Evolutionary conservation across 1,140 invertebrate genomes (phyloP).

Genomic region (Lepidurus apus): DNA sequence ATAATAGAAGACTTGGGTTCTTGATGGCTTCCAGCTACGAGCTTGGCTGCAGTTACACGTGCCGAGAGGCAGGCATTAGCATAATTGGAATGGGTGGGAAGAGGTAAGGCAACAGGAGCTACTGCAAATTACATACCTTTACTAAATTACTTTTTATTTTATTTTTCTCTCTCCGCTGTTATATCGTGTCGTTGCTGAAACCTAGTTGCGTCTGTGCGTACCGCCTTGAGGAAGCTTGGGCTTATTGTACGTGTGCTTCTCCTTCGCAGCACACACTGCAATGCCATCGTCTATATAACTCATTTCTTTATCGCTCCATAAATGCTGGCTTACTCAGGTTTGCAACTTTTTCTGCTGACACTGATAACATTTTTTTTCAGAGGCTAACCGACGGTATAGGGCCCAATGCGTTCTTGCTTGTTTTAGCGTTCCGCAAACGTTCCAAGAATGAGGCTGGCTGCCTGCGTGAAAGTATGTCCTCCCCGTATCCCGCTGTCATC

Average conservation of each 20-base stretch:
- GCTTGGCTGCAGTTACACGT: conserved; percentile 20
- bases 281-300: background rate
- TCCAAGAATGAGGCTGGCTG: background rate
- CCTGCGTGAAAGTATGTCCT: background rate
- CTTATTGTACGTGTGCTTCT: background rate
- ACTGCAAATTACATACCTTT: conserved; percentile 22
- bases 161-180: background rate
- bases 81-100: conserved; percentile 21
- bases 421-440: background rate
- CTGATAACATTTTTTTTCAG: background rate
- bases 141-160: conserved; percentile 16
- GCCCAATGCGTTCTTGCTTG: background rate
- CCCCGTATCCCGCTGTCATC: background rate
- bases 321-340: background rate
- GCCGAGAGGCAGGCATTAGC: conserved; percentile 17
- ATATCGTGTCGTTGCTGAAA: background rate
- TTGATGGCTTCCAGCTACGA: conserved; percentile 21
- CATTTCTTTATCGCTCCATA: background rate
- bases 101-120: conserved; percentile 18
- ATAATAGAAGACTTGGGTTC: conserved; percentile 10
- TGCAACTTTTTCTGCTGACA: background rate
- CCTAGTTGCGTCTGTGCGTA: background rate
- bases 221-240: background rate
- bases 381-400: background rate
- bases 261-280: background rate